Base-by-base conservation (phyloP, 2,797 vertebrate species). In the Synaphobranchus kaupii region DNA sequence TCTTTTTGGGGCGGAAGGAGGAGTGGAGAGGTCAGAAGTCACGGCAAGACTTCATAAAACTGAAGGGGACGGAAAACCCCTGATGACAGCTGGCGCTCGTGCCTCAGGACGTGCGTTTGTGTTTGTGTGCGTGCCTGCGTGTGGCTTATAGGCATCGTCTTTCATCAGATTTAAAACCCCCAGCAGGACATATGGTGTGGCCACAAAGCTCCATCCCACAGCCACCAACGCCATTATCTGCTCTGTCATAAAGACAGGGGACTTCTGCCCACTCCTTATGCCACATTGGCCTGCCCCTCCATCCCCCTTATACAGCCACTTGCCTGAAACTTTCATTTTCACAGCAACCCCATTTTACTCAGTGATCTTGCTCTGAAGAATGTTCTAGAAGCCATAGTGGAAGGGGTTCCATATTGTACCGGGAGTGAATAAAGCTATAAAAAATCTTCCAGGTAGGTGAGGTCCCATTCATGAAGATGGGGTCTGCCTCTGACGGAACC, bases 101-200 rank as follows among this genome's bases (percentile, higher is more conserved):
- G 71, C 34, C 71, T 44, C 34, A 4, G 28, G 28, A 15, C n/a
- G 22, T 66, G 22, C 15, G 68, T 15, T 28, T 34, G 28, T 73
- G 68, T 31, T 8, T 31, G 10, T 31, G 31, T 73, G 68, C 34
- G 28, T 73, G 12, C 12, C 9, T 73, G 13, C 2, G 28, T 31
- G 31, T 25, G 39, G 1, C 9, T 80, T 22, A 25, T 3, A 48
- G 71, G n/a, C 63, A 63, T 85, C 68, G 58, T 85, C 56, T 34
- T 66, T 66, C 9, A 28, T 39, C 66, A 28, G 63, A 22, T 34
- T 68, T 15, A 86, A 47, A 56, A 73, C 8, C 85, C 71, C 28
- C 10, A 34, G 25, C 13, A 50, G 52, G 85, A 86, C 85, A 86
- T 86, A 86, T 86, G 85, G 85, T 54, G 50, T 76, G 50, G 68